phyloP scores from a whole-genome alignment of 2,888 invertebrate species.

The Leucania comma region DNA sequence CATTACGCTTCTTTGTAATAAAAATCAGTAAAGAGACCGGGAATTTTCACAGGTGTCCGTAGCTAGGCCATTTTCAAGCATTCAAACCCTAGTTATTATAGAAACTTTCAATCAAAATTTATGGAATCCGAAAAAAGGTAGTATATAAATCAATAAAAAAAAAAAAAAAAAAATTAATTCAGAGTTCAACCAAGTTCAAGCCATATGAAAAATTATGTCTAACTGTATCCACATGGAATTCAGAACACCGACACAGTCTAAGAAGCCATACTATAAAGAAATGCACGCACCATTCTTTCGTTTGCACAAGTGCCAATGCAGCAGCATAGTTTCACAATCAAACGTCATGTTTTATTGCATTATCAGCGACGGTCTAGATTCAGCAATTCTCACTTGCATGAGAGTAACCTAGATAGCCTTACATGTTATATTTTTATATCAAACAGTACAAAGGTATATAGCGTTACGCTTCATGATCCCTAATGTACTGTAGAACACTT shows the following conservation, averaged over 20 bases:
- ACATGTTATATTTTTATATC: background rate
- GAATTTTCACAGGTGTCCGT: background rate
- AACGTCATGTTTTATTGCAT: conserved; percentile 59
- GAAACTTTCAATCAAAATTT: background rate
- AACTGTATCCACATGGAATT: conserved; percentile 2
- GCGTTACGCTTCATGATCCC: conserved; percentile 26
- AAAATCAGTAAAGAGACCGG: background rate
- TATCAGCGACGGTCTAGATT: conserved; percentile 59
- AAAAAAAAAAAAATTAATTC: too few relatives aligned
- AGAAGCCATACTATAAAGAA: conserved; percentile 33
- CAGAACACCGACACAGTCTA: conserved; percentile 18
- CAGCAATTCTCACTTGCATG: conserved; percentile 23
- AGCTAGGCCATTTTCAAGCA: background rate
- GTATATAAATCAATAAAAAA: too few relatives aligned
- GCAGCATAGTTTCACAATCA: conserved; percentile 52
- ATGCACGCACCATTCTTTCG: conserved; percentile 37
- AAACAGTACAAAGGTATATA: background rate
- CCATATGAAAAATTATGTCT: background rate
- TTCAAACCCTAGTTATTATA: background rate
- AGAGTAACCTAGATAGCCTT: conserved; percentile 28
- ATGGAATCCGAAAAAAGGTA: background rate
- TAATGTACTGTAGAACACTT: conserved; percentile 36
- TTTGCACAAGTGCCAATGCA: conserved; percentile 55
- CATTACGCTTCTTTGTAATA: background rate
- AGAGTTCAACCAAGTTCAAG: conserved; percentile 19